Conservation (phyloP, 2,797 vertebrate genomes). For the Galagoides demidoff region DNA sequence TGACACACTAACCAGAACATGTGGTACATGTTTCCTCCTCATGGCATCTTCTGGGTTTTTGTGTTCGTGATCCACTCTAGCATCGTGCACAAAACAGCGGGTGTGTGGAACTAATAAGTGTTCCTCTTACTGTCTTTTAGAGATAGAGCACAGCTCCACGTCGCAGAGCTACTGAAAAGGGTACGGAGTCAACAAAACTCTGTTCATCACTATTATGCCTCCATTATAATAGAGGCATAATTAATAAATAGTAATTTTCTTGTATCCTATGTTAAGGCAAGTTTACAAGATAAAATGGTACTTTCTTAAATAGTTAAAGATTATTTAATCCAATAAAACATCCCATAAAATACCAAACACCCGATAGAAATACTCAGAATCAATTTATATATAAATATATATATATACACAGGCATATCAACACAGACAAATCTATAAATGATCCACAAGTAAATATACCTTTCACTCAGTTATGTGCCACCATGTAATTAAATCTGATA, state of each 20-base stretch:
- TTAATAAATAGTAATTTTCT: neutral
- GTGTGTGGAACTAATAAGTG: neutral
- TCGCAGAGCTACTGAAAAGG: neutral
- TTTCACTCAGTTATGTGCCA: neutral
- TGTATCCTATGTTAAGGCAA: neutral
- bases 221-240: neutral
- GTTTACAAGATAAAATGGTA: neutral
- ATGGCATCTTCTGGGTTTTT: neutral
- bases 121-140: neutral
- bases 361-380: neutral
- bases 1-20: neutral
- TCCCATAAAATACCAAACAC: neutral
- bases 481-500: neutral
- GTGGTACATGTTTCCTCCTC: neutral
- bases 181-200: neutral
- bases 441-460: neutral
- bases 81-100: neutral
- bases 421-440: neutral
- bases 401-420: neutral
- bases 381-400: neutral
- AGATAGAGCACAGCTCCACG: neutral
- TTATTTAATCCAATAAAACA: constrained; percentile 29
- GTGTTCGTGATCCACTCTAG: neutral
- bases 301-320: neutral
- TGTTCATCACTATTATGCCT: neutral